Evolutionary conservation across 2,888 invertebrate genomes (phyloP), one percentile per base, ranked within the genome.

Genomic region (Rambutsinella grinnellia): DNA sequence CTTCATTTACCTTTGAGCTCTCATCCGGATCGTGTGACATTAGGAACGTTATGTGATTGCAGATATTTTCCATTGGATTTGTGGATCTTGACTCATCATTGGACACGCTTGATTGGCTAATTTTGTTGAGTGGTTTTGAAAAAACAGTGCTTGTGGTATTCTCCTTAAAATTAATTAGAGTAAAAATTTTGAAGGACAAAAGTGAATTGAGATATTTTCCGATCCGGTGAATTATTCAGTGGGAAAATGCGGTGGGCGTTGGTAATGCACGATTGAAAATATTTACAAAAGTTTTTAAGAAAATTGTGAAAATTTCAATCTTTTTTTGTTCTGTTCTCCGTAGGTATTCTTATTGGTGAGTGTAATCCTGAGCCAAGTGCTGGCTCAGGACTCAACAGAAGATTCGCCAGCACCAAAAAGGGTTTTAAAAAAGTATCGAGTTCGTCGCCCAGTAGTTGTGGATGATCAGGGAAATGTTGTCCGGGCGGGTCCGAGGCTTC

Each of bases 341-440:
- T 71, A 82, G 81, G 76, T 80, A 56, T 79, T 82, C 62, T 70
- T 82, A 51, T 60, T 80, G 44, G 68, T 81, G 54, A 72, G 72
- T 72, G 79, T 75, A 61, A 77, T 79, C 26, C 49, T 81, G 68
- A 78, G 80, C n/a, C 67, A 68, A 21, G 76, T 77, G 2, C 54
- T 80, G 51, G 65, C 78, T 63, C 80, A 82, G 78, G 82, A 81
- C 53, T 78, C 79, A 6, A 79, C 81, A 15, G 83, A 83, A 72
- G 83, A 83, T 58, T 78, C 74, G 17, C 74, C 76, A 65, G 74
- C 81, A 15, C 83, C 83, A 23, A 82, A 81, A 27, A 70, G 82
- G 72, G 82, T 81, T 8, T 54, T 83, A 15, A 79, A 81, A 69
- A 82, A 81, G 65, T 83, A 83, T 53, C 71, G 83, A 19, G 79